Conservation (phyloP, 2,797 vertebrate species). For the Pseudochromis fuscus region DNA sequence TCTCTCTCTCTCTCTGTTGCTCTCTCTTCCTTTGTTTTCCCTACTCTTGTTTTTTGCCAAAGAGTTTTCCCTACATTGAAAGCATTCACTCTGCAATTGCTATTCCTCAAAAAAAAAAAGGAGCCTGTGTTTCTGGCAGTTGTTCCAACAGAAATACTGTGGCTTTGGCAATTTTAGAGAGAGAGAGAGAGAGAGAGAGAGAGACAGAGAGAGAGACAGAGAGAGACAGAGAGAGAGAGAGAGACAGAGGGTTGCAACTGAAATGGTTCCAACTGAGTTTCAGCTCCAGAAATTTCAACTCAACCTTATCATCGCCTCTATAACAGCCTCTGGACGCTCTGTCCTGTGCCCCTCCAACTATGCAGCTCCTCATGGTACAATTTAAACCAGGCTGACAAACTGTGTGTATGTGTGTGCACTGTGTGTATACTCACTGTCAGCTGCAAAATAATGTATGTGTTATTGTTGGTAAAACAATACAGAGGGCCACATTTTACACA, state of each 20-base stretch:
- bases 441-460: neutral
- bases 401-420: neutral
- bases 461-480: neutral
- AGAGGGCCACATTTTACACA: no score
- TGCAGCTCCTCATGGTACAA: slow-evolving; percentile 21
- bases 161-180: slow-evolving; percentile 64
- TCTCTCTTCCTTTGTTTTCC: slow-evolving; percentile 4
- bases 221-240: slow-evolving; percentile 9
- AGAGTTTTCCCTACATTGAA: slow-evolving; percentile 40
- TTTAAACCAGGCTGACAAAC: slow-evolving; percentile 27
- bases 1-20: neutral
- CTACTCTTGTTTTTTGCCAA: slow-evolving; percentile 13
- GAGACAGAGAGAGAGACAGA: slow-evolving; percentile 1
- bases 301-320: slow-evolving; percentile 76
- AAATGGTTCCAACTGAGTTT: slow-evolving; percentile 70
- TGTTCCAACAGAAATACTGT: slow-evolving; percentile 65
- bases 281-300: slow-evolving; percentile 78
- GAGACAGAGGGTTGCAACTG: slow-evolving; percentile 45
- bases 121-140: slow-evolving; percentile 67
- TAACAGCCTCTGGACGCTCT: slow-evolving; percentile 52
- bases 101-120: slow-evolving; percentile 64
- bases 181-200: slow-evolving; percentile 33
- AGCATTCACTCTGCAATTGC: slow-evolving; percentile 55
- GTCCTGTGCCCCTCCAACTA: slow-evolving; percentile 32
- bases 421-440: neutral